Base-by-base conservation (phyloP, 2,797 vertebrate species). In the Lepilemur ruficaudatus region DNA sequence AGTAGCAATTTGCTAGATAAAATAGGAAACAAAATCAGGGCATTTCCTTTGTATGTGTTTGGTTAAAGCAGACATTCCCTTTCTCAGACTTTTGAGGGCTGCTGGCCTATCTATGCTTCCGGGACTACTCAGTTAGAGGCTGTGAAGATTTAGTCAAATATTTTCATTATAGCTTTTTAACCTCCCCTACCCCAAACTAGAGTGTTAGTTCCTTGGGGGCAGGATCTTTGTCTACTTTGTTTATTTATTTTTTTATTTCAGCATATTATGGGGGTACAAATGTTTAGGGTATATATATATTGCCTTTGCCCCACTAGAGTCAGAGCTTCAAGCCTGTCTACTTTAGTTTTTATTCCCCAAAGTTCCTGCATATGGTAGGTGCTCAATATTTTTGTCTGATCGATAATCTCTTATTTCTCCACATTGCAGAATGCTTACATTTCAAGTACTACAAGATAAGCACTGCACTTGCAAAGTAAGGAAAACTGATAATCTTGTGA, bases 1-100 rank as follows among this genome's bases (percentile, higher is more conserved):
- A 91, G 78, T 23, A 67, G 15, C 30, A 15, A 48, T 18, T 86
- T 89, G 22, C 72, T 82, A 50, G 73, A 59, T 89, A 61, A 91
- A 93, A 79, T 48, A 86, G 52, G 80, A 93, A 93, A 79, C 11
- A 84, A 25, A 43, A 86, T 41, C 73, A 89, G 91, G 38, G 38
- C 35, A 87, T 41, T 23, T 20, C 61, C 25, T 91, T 20, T 48
- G 38, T 32, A 35, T 22, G 32, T 69, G 61, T 86, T 72, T 82
- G 41, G 61, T 92, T 88, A 79, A 52, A 41, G 50, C 43, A 61
- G 80, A 23, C 0, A 41, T 82, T 73, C 23, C 43, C 30, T 84
- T 84, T 30, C 7, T 70, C 65, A 72, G 46, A 83, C 13, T 57
- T 86, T 25, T 75, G 30, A 59, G 41, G 23, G n/a, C 14, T 90